Conservation (phyloP, 2,797 vertebrate species). For the Falco biarmicus region DNA sequence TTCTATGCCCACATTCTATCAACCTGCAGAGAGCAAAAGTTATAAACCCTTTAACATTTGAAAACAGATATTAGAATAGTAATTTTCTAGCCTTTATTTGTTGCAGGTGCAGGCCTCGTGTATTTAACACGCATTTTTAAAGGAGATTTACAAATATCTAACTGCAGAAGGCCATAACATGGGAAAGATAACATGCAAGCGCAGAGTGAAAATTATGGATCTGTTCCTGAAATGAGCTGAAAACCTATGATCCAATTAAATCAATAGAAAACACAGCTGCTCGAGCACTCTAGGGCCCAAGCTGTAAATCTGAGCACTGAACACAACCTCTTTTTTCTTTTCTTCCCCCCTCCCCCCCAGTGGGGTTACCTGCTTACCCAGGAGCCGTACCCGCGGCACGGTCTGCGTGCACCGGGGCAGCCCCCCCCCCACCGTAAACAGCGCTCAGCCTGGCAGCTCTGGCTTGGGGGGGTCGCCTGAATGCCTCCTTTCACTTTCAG, state of each 20-base stretch:
- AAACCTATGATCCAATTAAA: conserved; percentile 29
- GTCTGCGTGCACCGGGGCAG: fast-evolving
- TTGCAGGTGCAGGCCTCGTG: background rate
- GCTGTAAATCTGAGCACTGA: background rate
- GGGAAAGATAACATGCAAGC: background rate
- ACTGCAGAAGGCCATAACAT: background rate
- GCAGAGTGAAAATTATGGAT: background rate
- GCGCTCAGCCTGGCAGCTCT: background rate
- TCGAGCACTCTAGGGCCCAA: background rate
- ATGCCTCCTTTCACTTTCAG: conserved; percentile 6
- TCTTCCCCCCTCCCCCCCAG: fast-evolving
- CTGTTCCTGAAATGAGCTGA: background rate
- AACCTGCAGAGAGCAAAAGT: background rate
- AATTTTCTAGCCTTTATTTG: background rate
- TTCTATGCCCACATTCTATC: background rate
- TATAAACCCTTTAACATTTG: background rate
- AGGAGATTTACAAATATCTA: background rate
- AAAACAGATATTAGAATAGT: background rate
- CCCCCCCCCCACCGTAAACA: background rate
- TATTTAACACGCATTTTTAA: background rate
- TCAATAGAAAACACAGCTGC: background rate
- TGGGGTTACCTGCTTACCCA: background rate
- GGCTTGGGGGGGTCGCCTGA: background rate
- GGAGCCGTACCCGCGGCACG: fast-evolving
- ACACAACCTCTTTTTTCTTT: no score